Conservation (phyloP, 2,797 vertebrate genomes). For the Anisognathus igniventris region DNA sequence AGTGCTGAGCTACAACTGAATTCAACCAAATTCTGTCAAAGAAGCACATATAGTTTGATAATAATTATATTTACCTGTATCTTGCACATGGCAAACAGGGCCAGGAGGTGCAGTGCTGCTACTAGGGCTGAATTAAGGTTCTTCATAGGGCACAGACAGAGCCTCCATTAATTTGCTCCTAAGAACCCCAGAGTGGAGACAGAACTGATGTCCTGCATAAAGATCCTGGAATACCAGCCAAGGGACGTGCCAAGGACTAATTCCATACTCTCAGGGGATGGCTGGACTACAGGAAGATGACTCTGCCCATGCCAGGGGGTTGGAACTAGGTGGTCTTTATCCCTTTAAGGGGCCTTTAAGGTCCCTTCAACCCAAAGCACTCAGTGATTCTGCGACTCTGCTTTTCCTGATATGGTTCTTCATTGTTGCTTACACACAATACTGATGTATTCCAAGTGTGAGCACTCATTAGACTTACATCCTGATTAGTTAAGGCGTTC, state of each 20-base stretch:
- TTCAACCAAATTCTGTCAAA: neutral
- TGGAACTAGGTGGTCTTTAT: neutral
- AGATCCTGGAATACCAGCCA: neutral
- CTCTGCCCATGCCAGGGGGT: neutral
- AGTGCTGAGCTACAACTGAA: neutral
- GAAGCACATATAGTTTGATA: neutral
- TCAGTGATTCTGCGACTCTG: too few species aligned
- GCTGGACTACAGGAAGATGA: too few species aligned
- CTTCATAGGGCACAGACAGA: accelerated
- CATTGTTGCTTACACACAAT: accelerated
- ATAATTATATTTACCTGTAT: neutral
- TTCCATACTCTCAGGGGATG: neutral
- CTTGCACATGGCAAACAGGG: neutral
- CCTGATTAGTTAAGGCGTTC: neutral
- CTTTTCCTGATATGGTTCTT: accelerated
- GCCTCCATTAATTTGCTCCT: neutral
- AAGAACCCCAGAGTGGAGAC: neutral
- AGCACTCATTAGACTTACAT: neutral
- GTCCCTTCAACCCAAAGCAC: neutral
- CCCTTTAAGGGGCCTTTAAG: neutral
- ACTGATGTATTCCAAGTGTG: too few species aligned
- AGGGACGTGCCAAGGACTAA: neutral
- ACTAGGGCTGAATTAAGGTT: neutral
- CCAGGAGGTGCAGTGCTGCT: neutral
- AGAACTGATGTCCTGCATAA: neutral